Base-by-base conservation (phyloP, 2,888 invertebrate genomes). In the Drosophila algonquin region DNA sequence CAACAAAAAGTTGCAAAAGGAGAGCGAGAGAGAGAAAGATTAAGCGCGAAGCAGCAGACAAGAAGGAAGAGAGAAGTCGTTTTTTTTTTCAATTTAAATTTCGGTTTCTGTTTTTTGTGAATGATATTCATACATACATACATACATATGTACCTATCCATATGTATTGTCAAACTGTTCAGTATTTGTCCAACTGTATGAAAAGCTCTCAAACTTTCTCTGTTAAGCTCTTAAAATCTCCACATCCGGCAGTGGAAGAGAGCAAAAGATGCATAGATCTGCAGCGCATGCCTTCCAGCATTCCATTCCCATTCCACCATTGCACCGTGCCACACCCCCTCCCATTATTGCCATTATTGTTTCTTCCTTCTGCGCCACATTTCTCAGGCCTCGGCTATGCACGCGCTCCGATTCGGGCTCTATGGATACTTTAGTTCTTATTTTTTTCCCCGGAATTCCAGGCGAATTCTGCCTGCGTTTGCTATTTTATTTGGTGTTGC, bases 391-490 rank as follows among this genome's bases (percentile, higher is more conserved):
- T 6, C 6, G 40, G 50, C 44, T 45, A 4, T 32, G 16, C 50
- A 48, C 18, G 9, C 14, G 30, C 4, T 32, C n/a, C 7, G 6
- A 14, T 40, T 18, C 40, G 14, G 40, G 40, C 40, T 40, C 14
- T 40, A 40, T 40, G n/a, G n/a, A 40, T 14, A n/a, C n/a, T 40
- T 40, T 2, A 40, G 40, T 40, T 40, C 50, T 50, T 63, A 18
- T 27, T 51, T 61, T 63, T 64, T 50, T 72, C 47, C 75, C 75
- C 46, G 75, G 75, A 72, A 71, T 32, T 52, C 14, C 50, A 48
- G 57, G n/a, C 63, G 48, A 62, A 71, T 64, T 72, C 21, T 55
- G 69, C 74, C 54, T 54, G 54, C 73, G 59, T 58, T 73, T 51
- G 72, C 72, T 56, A 58, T 65, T 59, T 71, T 24, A 32, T 8